These are phyloP conservation scores for Villa cingulata DNA, from an alignment of 2,888 invertebrate species.

Conservation along the genomic window DNA sequence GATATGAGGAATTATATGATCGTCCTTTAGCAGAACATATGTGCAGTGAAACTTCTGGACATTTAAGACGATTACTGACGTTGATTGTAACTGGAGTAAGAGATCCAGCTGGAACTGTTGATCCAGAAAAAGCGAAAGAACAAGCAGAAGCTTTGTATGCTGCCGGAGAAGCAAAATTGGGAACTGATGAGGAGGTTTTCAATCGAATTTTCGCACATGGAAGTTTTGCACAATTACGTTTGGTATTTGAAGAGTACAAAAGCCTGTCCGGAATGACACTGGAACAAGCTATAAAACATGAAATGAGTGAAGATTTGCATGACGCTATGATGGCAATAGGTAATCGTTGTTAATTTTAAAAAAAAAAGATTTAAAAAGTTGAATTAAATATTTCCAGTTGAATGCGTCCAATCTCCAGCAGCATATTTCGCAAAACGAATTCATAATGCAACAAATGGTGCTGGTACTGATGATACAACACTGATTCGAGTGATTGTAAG, in stretches of 20 bases:
- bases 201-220: slow-evolving; percentile 55
- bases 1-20: slow-evolving; percentile 49
- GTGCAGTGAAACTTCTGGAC: slow-evolving; percentile 61
- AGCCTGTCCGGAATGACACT: slow-evolving; percentile 52
- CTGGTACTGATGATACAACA: slow-evolving; percentile 55
- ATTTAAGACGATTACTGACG: slow-evolving; percentile 58
- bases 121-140: slow-evolving; percentile 48
- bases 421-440: slow-evolving; percentile 53
- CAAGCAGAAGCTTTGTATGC: slow-evolving; percentile 55
- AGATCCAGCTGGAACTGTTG: slow-evolving; percentile 46
- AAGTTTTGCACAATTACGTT: slow-evolving; percentile 53
- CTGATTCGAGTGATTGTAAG: slow-evolving; percentile 54
- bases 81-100: slow-evolving; percentile 53
- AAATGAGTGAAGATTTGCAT: slow-evolving; percentile 49
- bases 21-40: slow-evolving; percentile 57
- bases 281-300: slow-evolving; percentile 52
- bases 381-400: slow-evolving; percentile 41
- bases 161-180: slow-evolving; percentile 54
- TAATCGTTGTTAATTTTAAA: slow-evolving; percentile 20
- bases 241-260: slow-evolving; percentile 58
- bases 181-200: slow-evolving; percentile 57
- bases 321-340: slow-evolving; percentile 54
- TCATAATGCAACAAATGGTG: slow-evolving; percentile 48
- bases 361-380: background rate
- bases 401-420: slow-evolving; percentile 48